Base-by-base conservation (phyloP, 1,140 invertebrate species). In the Euura lappo region DNA sequence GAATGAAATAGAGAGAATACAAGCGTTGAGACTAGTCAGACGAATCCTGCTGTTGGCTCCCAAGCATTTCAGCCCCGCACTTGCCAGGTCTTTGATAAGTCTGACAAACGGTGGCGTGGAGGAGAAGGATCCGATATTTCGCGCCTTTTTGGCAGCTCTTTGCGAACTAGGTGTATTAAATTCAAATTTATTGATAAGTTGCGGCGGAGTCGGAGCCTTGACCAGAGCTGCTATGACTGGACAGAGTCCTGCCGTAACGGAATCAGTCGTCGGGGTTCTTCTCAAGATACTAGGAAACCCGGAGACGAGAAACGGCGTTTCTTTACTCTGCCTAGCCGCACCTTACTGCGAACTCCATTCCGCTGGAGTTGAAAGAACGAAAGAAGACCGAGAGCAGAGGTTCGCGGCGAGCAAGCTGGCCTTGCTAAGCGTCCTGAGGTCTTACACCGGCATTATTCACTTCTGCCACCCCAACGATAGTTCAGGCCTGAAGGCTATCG, bases 291-390 rank as follows among this genome's bases (percentile, higher is more conserved):
- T 98, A n/a, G 95, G 97, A 84, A 92, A 93, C 85, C 96, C 96
- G 0, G 88, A 91, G n/a, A 95, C 95, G 1, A 89, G 97, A 67
- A 93, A 93, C 51, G 91, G 90, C 11, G 90, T 96, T 4, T 93
- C 95, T 79, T 86, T 98, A n/a, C 89, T 95, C 78, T 93, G 92
- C 81, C 88, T 98, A 3, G 93, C 97, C 65, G 95, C 96, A 2
- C 96, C 97, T 2, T 98, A 97, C 79, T 98, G 96, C 79, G 97
- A 98, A 88, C 93, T 96, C 79, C 94, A 97, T 81, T 95, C 90
- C 84, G 92, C 84, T 84, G 91, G 78, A 84, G 89, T 76, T 86
- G 91, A 78, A 86, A 89, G 87, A 88, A 90, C 81, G 81, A 91
- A 82, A 89, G 95, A 97, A 76, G 95, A 96, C 76, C 90, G 93